Conservation (phyloP, 2,888 invertebrate species). For the Orthosia cruda region DNA sequence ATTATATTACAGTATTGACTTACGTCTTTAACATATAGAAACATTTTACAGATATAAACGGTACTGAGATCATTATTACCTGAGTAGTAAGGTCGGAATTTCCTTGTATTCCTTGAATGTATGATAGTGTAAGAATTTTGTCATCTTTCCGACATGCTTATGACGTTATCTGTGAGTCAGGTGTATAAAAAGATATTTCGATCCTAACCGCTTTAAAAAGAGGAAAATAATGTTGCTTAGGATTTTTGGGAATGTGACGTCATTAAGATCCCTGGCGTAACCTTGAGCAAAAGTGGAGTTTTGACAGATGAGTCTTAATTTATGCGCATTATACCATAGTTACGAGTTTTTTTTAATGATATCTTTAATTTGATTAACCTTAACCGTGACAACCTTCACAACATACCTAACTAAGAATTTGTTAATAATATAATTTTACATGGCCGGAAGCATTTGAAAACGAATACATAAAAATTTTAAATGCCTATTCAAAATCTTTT, state of each 20-base stretch:
- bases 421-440: not conserved
- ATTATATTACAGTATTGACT: slow-evolving; percentile 48
- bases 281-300: slow-evolving; percentile 38
- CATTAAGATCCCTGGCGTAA: slow-evolving; percentile 29
- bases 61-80: slow-evolving; percentile 20
- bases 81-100: slow-evolving; percentile 40
- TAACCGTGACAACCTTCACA: not conserved
- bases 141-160: slow-evolving; percentile 42
- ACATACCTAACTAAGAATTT: not conserved
- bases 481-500: slow-evolving; percentile 15
- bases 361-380: not conserved
- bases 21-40: slow-evolving; percentile 33
- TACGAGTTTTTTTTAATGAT: not conserved
- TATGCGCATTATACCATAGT: not conserved
- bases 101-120: slow-evolving; percentile 34
- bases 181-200: slow-evolving; percentile 60
- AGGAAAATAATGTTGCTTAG: slow-evolving; percentile 42
- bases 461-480: slow-evolving; percentile 34
- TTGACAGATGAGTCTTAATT: slow-evolving; percentile 24
- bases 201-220: slow-evolving; percentile 45
- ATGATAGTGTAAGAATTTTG: slow-evolving; percentile 34
- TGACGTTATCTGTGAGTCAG: slow-evolving; percentile 79
- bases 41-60: not conserved
- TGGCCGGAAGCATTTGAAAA: not conserved
- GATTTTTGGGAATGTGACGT: slow-evolving; percentile 60